Evolutionary conservation across 2,888 invertebrate genomes (phyloP), one percentile per base, ranked within the genome.

Genomic region (Tricholauxania praeusta): DNA sequence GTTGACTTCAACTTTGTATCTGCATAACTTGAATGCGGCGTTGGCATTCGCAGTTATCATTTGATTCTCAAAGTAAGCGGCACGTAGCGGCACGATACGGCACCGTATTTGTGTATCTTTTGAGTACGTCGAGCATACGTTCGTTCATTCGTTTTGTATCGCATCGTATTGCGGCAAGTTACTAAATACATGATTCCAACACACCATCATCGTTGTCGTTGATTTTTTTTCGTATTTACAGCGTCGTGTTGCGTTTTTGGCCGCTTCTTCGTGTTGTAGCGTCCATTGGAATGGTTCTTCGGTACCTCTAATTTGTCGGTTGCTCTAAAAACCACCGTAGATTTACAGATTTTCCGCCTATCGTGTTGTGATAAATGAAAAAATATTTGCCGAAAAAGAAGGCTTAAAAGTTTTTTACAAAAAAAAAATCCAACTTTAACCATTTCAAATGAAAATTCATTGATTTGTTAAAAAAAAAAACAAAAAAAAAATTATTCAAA

Each of bases 31-130:
- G 60, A 55, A 14, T 19, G 55, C 15, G 51, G 17, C 77, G 78
- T 77, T 76, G 76, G 74, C 73, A 73, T 79, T 78, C 77, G 77
- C 79, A 78, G 79, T 79, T 79, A 79, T 77, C 79, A 77, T 77
- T 77, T 75, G 77, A 74, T 76, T 76, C 76, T 77, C 79, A 77
- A 72, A 73, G 78, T 73, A 77, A 76, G 75, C 78, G 79, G 79
- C 76, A 62, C 69, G 62, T 62, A 39, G 39, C 39, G 19, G 53
- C 53, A 53, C n/a, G 53, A 17, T 17, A 17, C 53, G 7, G 12
- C n/a, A 53, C 8, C 53, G 7, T 17, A n/a, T 17, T 15, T 17
- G 12, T 17, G 55, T 19, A 55, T 19, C 55, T 55, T 55, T 55
- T 22, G n/a, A n/a, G 17, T 55, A 17, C 55, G 55, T 17, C 55